Base-by-base conservation (phyloP, 2,113 vertebrate genomes). In the Zosterops borbonicus region DNA sequence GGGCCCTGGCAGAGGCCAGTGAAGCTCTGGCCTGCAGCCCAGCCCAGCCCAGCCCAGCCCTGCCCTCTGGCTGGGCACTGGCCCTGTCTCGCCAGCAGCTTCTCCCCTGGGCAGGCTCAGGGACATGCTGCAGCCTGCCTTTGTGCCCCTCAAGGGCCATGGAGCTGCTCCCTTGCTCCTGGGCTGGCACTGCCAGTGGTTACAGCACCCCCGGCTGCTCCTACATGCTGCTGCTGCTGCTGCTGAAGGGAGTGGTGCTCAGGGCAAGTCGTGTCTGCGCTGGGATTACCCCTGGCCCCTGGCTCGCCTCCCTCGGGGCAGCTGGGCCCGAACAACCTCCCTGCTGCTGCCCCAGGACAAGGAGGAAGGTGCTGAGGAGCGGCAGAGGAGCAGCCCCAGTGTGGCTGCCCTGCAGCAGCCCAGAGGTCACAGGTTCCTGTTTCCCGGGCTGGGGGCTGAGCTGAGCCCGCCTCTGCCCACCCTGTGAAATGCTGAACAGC, bases 401-500 rank as follows among this genome's bases (percentile, higher is more conserved):
- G 4, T 9, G 35, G 47, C 42, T 44, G 73, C 39, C 16, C 47
- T 29, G n/a, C 24, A 27, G 55, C 42, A 74, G 21, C 15, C 52
- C 44, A 3, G 18, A 58, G 37, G 31, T 37, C 28, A 11, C 1
- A 18, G 42, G 27, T 1, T 85, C 47, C 64, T 1, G 29, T 8
- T 25, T 6, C 5, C 47, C 28, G 31, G 33, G 35, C 29, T 6
- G 5, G 18, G 21, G 24, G 56, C 52, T 55, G 52, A 12, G 47
- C 49, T 55, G 33, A 31, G 4, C 15, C 19, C 7, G 5, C 8
- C 12, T 16, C 29, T 39, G 50, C 31, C 41, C 47, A 24, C 2
- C 14, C 39, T 31, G 27, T 0, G 9, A 6, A 14, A 28, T 1
- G 9, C 15, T 0, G 15, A 50, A 41, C 44, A 20, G 14, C 41